These are phyloP conservation scores for Aegithalos caudatus DNA, from an alignment of 2,113 vertebrate genomes.

Conservation along the genomic window DNA sequence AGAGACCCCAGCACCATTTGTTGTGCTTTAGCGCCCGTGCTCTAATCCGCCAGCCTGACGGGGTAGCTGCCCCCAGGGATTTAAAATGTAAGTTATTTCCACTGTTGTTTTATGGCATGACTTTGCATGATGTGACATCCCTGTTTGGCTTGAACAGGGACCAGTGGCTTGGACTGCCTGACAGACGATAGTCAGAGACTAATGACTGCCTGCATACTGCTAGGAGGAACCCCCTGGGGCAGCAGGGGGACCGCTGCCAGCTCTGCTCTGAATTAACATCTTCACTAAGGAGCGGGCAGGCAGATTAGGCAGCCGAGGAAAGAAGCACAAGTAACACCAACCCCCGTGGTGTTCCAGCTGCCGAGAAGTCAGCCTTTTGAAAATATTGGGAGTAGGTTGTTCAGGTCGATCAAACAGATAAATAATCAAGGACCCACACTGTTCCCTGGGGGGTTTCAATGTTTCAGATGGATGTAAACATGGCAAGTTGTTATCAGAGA, in stretches of 20 bases:
- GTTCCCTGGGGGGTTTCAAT: not conserved
- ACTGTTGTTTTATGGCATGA: constrained; percentile 33
- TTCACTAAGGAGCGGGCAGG: constrained; percentile 27
- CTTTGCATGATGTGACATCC: constrained; percentile 29
- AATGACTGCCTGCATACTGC: constrained; percentile 49
- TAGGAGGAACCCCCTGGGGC: constrained; percentile 48
- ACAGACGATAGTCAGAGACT: constrained; percentile 35
- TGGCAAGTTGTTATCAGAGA: not conserved
- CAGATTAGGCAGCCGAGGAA: not conserved
- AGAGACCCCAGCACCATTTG: not conserved
- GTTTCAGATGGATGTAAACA: not conserved
- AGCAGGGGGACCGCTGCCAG: constrained; percentile 1
- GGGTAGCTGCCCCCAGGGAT: not conserved
- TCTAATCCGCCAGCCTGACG: not conserved
- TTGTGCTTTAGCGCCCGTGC: not conserved
- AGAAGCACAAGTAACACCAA: not conserved
- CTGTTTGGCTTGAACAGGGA: not conserved
- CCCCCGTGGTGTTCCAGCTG: not conserved
- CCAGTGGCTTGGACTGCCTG: constrained; percentile 26
- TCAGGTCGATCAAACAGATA: not conserved
- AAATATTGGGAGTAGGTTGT: not conserved
- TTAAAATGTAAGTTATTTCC: not conserved
- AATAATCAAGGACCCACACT: not conserved
- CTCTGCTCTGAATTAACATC: constrained; percentile 55
- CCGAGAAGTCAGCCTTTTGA: not conserved